Percentiles rank a stretch among this genome's conserved stretches.
phyloP scores from a whole-genome alignment of 2,113 vertebrate genomes.

The Phaetusa simplex region DNA sequence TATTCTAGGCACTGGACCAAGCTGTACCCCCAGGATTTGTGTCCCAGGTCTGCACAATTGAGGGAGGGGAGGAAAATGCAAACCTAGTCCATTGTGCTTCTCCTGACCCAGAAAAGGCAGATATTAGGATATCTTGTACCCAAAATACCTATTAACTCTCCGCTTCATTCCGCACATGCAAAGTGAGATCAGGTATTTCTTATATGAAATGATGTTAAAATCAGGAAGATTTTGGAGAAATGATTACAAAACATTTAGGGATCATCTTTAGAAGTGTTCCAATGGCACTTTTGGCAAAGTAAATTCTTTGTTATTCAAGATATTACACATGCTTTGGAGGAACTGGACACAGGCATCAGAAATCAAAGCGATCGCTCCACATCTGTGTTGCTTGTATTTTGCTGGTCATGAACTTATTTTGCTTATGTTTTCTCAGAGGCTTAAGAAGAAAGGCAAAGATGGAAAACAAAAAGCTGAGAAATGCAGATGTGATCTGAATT shows the following conservation, averaged over 20 bases:
- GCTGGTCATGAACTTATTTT: background rate
- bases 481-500: background rate
- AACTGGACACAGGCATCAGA: background rate
- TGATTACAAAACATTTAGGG: background rate
- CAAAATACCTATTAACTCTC: background rate
- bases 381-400: background rate
- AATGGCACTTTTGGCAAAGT: background rate
- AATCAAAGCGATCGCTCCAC: background rate
- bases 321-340: background rate
- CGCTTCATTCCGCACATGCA: background rate
- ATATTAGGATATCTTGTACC: background rate
- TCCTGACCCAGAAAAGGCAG: background rate
- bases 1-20: background rate
- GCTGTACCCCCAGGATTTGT: background rate
- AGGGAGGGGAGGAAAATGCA: background rate
- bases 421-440: background rate
- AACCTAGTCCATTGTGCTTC: background rate
- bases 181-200: background rate
- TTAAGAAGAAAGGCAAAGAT: background rate
- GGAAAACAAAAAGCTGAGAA: background rate
- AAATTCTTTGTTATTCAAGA: background rate
- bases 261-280: background rate
- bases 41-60: background rate
- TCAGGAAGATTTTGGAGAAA: background rate
- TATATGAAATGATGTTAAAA: background rate